Evolutionary conservation across 2,113 vertebrate species (phyloP).

Genomic region (Orycteropus afer): DNA sequence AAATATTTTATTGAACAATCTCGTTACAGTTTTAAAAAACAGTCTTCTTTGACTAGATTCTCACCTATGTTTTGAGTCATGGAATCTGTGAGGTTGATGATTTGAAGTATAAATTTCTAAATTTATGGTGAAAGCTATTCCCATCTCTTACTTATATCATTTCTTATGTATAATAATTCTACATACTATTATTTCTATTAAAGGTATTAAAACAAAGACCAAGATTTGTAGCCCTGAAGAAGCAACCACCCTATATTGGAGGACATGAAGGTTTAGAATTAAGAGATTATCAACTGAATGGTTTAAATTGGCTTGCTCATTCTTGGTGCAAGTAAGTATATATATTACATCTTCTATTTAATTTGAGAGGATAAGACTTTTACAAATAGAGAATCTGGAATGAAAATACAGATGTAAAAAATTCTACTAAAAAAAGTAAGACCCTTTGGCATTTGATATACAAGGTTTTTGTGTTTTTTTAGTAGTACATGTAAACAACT

Average conservation of each 20-base stretch:
- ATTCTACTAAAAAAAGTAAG: not conserved
- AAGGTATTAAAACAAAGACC: constrained; percentile 97
- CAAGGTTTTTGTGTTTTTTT: not conserved
- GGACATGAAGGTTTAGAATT: constrained; percentile 93
- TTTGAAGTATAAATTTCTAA: constrained; percentile 39
- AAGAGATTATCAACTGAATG: constrained; percentile 97
- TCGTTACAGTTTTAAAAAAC: not conserved
- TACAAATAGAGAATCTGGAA: not conserved
- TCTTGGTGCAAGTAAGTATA: constrained; percentile 99
- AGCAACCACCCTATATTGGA: constrained; percentile 95
- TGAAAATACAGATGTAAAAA: not conserved
- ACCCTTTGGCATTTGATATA: not conserved
- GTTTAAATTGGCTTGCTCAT: constrained; percentile 99
- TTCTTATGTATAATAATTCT: constrained; percentile 55
- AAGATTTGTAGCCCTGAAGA: constrained; percentile 96
- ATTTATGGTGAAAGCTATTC: constrained; percentile 22
- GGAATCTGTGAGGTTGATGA: constrained; percentile 36
- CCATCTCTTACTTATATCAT: not conserved
- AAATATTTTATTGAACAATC: not conserved
- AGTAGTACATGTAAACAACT: not conserved
- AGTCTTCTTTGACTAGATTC: not conserved
- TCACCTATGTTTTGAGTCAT: constrained; percentile 30
- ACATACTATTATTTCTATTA: constrained; percentile 52
- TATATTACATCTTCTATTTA: constrained; percentile 49
- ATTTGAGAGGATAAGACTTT: not conserved